Percentiles rank a stretch among this genome's conserved stretches.
These are phyloP conservation scores for Anneissia japonica DNA, from an alignment of 35 echinoderm and acorn worm species.

Conservation along the genomic window DNA sequence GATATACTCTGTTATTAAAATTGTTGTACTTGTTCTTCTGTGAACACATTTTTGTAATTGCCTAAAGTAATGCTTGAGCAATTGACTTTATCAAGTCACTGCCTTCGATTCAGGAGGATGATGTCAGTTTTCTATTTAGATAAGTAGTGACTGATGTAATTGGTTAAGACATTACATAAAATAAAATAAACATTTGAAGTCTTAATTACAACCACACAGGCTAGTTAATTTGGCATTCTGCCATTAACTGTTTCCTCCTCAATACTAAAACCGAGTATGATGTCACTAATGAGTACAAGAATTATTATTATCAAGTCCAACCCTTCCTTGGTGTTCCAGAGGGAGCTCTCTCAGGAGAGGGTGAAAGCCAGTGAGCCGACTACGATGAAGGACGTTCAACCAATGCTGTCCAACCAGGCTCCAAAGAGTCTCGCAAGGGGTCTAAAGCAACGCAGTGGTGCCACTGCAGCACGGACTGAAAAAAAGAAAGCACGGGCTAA, in stretches of 20 bases:
- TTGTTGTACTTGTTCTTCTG: too few species aligned
- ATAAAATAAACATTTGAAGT: not conserved
- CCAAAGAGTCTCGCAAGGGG: not conserved
- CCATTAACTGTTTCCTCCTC: not conserved
- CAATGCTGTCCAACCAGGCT: not conserved
- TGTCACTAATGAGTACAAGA: not conserved
- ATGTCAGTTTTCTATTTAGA: too few species aligned
- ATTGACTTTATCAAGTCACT: too few species aligned
- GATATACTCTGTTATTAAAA: too few species aligned
- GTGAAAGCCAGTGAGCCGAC: not conserved
- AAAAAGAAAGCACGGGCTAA: conserved; percentile 70
- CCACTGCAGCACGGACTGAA: not conserved
- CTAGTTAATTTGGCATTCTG: not conserved
- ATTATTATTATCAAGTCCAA: not conserved
- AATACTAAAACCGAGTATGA: not conserved
- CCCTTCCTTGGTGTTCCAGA: not conserved
- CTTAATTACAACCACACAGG: not conserved
- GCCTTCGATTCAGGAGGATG: too few species aligned
- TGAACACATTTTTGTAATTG: too few species aligned
- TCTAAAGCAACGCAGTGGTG: not conserved
- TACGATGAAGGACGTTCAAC: not conserved
- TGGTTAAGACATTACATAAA: not conserved
- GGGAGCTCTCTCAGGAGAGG: not conserved
- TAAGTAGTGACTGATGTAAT: not conserved
- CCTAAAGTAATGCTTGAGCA: too few species aligned